These are phyloP conservation scores for Ptilorrhoa leucosticta DNA, from an alignment of 2,113 vertebrate genomes.

Conservation along the genomic window DNA sequence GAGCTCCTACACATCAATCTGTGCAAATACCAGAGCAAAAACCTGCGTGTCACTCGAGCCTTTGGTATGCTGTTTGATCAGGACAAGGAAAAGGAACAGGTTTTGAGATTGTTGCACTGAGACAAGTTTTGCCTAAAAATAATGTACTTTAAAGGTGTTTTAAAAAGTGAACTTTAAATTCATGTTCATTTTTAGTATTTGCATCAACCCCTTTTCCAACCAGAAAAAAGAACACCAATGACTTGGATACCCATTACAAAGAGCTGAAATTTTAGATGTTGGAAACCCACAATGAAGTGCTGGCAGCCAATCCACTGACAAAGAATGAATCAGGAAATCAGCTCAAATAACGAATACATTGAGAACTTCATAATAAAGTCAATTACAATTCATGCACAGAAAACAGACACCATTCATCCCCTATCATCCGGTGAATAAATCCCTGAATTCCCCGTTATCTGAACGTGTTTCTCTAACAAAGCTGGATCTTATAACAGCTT, in stretches of 20 bases:
- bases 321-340: conserved; percentile 53
- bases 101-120: not conserved
- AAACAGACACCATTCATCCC: conserved; percentile 53
- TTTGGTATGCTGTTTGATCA: not conserved
- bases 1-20: not conserved
- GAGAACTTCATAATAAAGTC: conserved; percentile 39
- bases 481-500: not conserved
- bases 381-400: conserved; percentile 43
- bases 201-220: not conserved
- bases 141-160: not conserved
- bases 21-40: not conserved
- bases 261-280: not conserved
- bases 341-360: conserved; percentile 54
- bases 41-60: accelerated
- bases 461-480: not conserved
- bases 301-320: not conserved
- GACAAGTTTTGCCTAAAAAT: not conserved
- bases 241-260: not conserved
- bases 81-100: not conserved
- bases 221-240: not conserved
- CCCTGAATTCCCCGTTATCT: not conserved
- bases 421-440: conserved; percentile 1
- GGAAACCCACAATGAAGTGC: not conserved
- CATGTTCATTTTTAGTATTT: not conserved
- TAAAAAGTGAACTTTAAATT: not conserved